These are phyloP conservation scores for Psix sp. DNA, from an alignment of 1,140 invertebrate species.

Conservation along the genomic window DNA sequence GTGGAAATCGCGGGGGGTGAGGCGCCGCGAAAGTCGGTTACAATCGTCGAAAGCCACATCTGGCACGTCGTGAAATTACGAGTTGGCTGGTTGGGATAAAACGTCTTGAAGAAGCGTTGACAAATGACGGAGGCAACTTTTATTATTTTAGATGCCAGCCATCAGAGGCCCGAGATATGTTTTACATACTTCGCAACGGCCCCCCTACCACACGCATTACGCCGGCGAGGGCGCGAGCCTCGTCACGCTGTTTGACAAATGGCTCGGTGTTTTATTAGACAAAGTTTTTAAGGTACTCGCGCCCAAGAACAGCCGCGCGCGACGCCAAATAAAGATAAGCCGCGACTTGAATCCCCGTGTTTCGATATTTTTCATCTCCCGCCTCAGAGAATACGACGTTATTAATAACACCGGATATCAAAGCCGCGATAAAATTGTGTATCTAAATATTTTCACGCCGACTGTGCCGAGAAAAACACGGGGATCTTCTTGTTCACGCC, in stretches of 20 bases:
- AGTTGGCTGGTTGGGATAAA: conserved; percentile 23
- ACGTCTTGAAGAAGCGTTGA: conserved; percentile 71
- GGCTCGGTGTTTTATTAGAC: conserved; percentile 73
- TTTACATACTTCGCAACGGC: conserved; percentile 74
- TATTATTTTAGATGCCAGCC: conserved; percentile 77
- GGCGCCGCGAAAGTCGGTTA: conserved; percentile 45
- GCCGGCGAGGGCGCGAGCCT: conserved; percentile 33
- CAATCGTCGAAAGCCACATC: conserved; percentile 64
- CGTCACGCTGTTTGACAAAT: conserved; percentile 71
- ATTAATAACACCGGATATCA: conserved; percentile 53
- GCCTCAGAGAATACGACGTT: conserved; percentile 38
- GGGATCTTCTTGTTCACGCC: conserved; percentile 33
- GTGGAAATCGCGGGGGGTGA: conserved; percentile 18
- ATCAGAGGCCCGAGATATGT: conserved; percentile 69
- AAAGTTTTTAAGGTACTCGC: conserved; percentile 68
- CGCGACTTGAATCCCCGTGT: conserved; percentile 53
- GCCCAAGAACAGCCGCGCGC: too few relatives aligned
- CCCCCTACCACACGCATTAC: conserved; percentile 46
- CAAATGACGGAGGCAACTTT: conserved; percentile 77
- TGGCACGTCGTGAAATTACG: conserved; percentile 64
- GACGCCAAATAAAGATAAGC: conserved; percentile 72
- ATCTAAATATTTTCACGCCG: conserved; percentile 45
- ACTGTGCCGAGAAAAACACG: conserved; percentile 21
- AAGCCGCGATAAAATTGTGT: conserved; percentile 56
- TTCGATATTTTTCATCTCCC: conserved; percentile 56